Evolutionary conservation across 53 echinoderm and acorn worm genomes (phyloP).

Genomic region (Stichopus horrens): DNA sequence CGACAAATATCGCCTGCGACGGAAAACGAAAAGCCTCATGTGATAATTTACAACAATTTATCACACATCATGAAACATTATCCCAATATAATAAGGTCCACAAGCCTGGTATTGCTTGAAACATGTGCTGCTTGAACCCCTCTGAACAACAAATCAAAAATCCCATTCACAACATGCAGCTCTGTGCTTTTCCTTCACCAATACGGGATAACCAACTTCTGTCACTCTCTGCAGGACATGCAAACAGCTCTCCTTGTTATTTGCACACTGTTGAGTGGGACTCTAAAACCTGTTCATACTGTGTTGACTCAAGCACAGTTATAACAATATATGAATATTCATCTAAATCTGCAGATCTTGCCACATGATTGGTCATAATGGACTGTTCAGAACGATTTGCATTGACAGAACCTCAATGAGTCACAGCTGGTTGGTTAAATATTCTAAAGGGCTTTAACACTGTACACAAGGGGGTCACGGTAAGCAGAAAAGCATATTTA

Average conservation of each 20-base stretch:
- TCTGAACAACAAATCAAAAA: neutral
- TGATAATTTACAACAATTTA: too few species aligned
- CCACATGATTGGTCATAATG: slow-evolving; percentile 12
- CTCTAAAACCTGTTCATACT: neutral
- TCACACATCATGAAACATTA: too few species aligned
- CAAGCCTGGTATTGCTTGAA: too few species aligned
- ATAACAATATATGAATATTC: slow-evolving; percentile 13
- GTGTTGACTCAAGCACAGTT: slow-evolving; percentile 18
- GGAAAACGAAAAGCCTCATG: too few species aligned
- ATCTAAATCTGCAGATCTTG: neutral
- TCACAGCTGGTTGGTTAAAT: slow-evolving; percentile 40
- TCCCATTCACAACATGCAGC: neutral
- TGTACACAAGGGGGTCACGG: slow-evolving; percentile 11
- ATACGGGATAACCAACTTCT: neutral
- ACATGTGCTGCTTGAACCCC: neutral
- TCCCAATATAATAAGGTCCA: too few species aligned
- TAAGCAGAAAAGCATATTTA: slow-evolving; percentile 8
- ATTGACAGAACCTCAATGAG: slow-evolving; percentile 16
- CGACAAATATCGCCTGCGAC: too few species aligned
- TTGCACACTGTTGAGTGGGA: neutral
- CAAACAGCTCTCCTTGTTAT: neutral
- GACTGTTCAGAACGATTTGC: neutral
- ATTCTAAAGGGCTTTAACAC: slow-evolving; percentile 18
- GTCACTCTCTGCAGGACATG: neutral
- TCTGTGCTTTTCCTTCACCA: neutral